Conservation (phyloP, 2,113 vertebrate species). For the Xerus inauris region DNA sequence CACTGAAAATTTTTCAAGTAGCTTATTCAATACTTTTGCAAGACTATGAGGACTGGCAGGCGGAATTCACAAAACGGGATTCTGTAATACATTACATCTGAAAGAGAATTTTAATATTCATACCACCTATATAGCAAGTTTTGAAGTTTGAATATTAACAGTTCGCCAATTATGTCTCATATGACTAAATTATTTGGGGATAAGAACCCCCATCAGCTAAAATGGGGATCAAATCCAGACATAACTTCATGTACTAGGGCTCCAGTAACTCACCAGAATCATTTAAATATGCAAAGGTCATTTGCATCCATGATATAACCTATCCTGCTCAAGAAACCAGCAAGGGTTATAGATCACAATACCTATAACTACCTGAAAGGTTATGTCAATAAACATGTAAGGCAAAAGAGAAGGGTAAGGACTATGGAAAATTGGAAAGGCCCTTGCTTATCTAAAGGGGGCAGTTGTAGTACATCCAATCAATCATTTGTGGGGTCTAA, state of each 20-base stretch:
- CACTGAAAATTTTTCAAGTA: not conserved
- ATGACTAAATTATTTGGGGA: not conserved
- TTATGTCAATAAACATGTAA: not conserved
- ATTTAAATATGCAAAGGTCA: not conserved
- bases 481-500: not conserved
- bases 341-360: not conserved
- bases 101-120: conserved; percentile 30
- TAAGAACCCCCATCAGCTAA: not conserved
- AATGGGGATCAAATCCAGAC: not conserved
- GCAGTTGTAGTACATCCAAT: not conserved
- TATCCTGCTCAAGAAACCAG: not conserved
- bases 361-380: not conserved
- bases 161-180: conserved; percentile 4
- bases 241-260: not conserved
- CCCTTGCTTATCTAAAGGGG: not conserved
- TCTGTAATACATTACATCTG: not conserved
- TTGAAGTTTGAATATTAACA: not conserved
- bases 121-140: not conserved
- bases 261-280: not conserved
- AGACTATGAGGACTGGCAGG: not conserved
- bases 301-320: not conserved
- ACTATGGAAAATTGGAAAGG: not conserved
- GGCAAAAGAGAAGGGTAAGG: not conserved
- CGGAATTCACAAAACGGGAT: not conserved
- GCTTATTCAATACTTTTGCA: conserved; percentile 24